phyloP scores from a whole-genome alignment of 2,797 vertebrate genomes.

The Selene dorsalis region DNA sequence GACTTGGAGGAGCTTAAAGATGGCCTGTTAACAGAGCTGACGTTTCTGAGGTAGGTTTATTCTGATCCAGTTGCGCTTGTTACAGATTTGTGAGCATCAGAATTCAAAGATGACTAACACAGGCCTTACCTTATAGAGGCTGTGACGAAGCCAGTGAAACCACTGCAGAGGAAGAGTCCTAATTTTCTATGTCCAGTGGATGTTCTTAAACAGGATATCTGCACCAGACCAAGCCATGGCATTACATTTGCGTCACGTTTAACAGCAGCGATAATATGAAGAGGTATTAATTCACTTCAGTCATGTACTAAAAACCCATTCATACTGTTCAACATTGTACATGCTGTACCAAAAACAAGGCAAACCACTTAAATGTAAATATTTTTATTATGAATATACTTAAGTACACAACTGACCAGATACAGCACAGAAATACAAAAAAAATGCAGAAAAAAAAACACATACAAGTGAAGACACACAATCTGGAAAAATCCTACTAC shows the following conservation, averaged over 20 bases:
- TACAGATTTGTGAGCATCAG: not conserved
- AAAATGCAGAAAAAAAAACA: conserved; percentile 34
- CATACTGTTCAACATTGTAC: not conserved
- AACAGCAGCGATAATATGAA: not conserved
- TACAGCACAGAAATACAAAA: conserved; percentile 52
- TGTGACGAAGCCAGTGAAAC: conserved; percentile 41
- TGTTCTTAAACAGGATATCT: not conserved
- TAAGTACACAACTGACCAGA: conserved; percentile 72
- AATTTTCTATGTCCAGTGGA: conserved; percentile 5
- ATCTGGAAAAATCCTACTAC: conserved; percentile 56
- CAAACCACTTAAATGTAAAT: conserved; percentile 70
- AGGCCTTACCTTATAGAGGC: conserved; percentile 57
- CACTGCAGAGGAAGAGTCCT: conserved; percentile 45
- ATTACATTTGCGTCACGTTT: not conserved
- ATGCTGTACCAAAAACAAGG: conserved; percentile 11
- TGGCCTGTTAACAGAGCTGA: conserved; percentile 85
- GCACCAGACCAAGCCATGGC: conserved; percentile 34
- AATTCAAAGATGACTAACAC: conserved; percentile 1
- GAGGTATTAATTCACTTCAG: not conserved
- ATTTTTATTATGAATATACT: conserved; percentile 82
- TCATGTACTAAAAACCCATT: not conserved
- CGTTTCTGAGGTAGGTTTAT: conserved; percentile 85
- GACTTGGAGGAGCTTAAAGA: conserved; percentile 84
- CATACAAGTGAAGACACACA: conserved; percentile 49
- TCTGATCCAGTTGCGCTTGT: not conserved